Conservation (phyloP, 1,140 invertebrate species). For the Diorhabda carinulata region DNA sequence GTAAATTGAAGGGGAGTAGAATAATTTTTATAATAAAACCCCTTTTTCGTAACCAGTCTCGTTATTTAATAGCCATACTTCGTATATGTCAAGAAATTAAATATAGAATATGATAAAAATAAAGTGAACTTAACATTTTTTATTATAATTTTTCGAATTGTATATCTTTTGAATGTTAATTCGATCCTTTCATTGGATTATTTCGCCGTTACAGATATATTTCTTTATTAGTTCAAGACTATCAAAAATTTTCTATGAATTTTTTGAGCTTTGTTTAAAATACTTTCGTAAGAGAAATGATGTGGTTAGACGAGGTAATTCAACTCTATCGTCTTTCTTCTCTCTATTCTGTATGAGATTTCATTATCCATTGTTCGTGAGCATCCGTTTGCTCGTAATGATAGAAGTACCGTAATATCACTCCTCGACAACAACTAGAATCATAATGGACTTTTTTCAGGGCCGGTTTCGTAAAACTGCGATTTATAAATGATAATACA, state of each 20-base stretch:
- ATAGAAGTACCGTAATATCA: slow-evolving; percentile 2
- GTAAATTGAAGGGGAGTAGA: too few relatives aligned
- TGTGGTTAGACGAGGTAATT: slow-evolving; percentile 2
- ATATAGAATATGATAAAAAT: too few relatives aligned
- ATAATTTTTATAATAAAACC: too few relatives aligned
- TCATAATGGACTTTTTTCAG: background rate
- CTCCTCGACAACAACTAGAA: background rate
- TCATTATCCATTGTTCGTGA: background rate
- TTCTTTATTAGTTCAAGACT: background rate
- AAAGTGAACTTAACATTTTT: too few relatives aligned
- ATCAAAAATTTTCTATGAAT: background rate
- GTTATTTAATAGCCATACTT: too few relatives aligned
- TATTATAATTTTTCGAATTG: too few relatives aligned
- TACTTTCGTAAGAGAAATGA: background rate
- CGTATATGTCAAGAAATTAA: too few relatives aligned
- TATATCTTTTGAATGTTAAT: too few relatives aligned
- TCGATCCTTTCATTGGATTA: too few relatives aligned
- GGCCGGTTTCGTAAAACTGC: too few relatives aligned
- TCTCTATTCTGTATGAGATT: slow-evolving; percentile 1
- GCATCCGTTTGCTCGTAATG: background rate
- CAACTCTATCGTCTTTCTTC: background rate
- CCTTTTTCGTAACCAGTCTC: too few relatives aligned
- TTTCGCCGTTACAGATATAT: background rate
- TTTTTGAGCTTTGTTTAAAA: background rate
- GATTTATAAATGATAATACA: too few relatives aligned